Evolutionary conservation across 2,113 vertebrate species (phyloP), one percentile per base, ranked within the genome.

Genomic region (Geothlypis trichas): DNA sequence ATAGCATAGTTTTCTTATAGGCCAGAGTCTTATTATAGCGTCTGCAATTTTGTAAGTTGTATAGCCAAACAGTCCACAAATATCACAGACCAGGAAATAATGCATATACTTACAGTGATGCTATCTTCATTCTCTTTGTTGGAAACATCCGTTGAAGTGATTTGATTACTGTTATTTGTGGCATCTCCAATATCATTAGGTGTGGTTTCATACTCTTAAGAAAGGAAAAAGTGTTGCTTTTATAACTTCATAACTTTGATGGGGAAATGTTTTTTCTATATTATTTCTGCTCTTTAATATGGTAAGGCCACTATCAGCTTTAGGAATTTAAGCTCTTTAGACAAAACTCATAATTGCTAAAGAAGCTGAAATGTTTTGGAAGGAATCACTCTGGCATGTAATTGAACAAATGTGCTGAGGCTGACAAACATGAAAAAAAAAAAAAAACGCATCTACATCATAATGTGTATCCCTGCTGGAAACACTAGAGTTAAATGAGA

Each of bases 31-130:
- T 62, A 10, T 71, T 86, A 77, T 14, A 59, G 42, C 16, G 55
- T 58, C 31, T 4, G 0, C 33, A 68, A 30, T 44, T 76, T 54
- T 69, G 1, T 42, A 15, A 75, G n/a, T 69, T 84, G 3, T 18
- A 26, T 5, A 80, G 39, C 12, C 31, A 72, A 78, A 47, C 81
- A 79, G 52, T 63, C 83, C 30, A 2, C 75, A 68, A 55, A 81
- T 66, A 72, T 77, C 44, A 63, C 47, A 62, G 27, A 39, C 8
- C 72, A 94, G 61, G 71, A 96, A 95, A 95, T 47, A 72, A 85
- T 15, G 27, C 81, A 67, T 77, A 46, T 86, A 99, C 99, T 99
- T 98, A 99, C 99, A 96, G 99, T 99, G 72, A 99, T 98, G 96
- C 98, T 98, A 89, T 99, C 99, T 97, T 99, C 98, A 79, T 97